These are phyloP conservation scores for Egretta garzetta DNA, from an alignment of 2,113 vertebrate species.

Conservation along the genomic window DNA sequence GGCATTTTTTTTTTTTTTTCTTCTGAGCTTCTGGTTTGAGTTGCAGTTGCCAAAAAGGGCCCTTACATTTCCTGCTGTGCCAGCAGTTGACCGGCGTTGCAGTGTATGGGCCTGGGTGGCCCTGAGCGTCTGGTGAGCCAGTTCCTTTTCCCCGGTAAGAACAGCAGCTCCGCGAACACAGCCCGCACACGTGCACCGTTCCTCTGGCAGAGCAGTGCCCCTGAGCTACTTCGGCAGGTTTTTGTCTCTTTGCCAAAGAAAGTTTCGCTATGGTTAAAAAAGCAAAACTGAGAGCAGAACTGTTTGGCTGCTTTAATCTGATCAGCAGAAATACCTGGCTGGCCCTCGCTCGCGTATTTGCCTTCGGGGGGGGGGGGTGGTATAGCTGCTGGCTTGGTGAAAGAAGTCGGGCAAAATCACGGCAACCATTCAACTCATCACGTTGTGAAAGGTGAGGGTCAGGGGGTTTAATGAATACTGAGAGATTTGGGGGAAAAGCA, in stretches of 20 bases:
- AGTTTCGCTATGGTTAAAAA: background rate
- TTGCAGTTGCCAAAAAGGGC: background rate
- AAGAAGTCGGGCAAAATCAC: background rate
- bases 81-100: background rate
- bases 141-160: background rate
- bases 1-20: too few relatives aligned
- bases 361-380: too few relatives aligned
- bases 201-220: background rate
- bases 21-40: background rate
- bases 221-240: background rate
- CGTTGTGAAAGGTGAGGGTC: background rate
- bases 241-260: background rate
- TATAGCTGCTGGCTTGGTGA: background rate
- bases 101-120: fast-evolving
- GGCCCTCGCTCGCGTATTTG: fast-evolving
- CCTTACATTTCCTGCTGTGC: background rate
- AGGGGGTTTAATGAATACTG: background rate
- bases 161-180: background rate
- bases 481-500: background rate
- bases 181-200: fast-evolving
- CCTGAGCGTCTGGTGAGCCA: fast-evolving
- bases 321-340: background rate
- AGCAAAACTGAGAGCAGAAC: background rate
- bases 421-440: background rate
- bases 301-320: background rate